Percentiles rank a stretch among this genome's conserved stretches.
phyloP scores from a whole-genome alignment of 1,140 invertebrate genomes.

The Capitella teleta region DNA sequence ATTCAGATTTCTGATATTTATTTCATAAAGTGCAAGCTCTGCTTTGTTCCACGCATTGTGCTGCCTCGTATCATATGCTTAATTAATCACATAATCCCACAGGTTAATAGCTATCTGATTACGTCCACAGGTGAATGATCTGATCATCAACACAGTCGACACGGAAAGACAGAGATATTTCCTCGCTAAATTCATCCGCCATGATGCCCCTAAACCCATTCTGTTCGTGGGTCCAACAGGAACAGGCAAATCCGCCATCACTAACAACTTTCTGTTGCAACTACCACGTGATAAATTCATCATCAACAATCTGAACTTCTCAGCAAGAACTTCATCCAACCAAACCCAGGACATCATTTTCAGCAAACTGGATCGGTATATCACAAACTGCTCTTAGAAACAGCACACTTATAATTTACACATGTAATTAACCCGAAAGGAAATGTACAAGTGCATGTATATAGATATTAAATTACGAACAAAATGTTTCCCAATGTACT shows the following conservation, averaged over 20 bases:
- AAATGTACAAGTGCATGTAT: no score
- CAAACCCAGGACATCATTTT: constrained; percentile 41
- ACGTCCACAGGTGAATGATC: constrained; percentile 34
- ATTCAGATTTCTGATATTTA: no score
- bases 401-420: no score
- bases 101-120: no score
- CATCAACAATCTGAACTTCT: constrained; percentile 40
- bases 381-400: background rate
- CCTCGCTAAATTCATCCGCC: constrained; percentile 25
- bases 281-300: constrained; percentile 37
- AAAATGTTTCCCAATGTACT: no score
- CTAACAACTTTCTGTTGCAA: constrained; percentile 34
- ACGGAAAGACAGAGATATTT: constrained; percentile 38
- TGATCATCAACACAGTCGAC: constrained; percentile 38
- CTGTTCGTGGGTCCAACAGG: constrained; percentile 40
- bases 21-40: no score
- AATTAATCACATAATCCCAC: no score
- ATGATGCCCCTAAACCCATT: constrained; percentile 23
- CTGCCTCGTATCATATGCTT: no score
- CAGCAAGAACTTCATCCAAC: constrained; percentile 40
- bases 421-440: no score
- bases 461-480: no score
- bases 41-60: no score
- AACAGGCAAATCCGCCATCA: constrained; percentile 40
- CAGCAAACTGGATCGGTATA: constrained; percentile 38